A percentile compares a stretch with the other conserved stretches of the same genome.
Conservation (phyloP, 2,888 invertebrate species). For the Rhopalosiphum nymphaeae region DNA sequence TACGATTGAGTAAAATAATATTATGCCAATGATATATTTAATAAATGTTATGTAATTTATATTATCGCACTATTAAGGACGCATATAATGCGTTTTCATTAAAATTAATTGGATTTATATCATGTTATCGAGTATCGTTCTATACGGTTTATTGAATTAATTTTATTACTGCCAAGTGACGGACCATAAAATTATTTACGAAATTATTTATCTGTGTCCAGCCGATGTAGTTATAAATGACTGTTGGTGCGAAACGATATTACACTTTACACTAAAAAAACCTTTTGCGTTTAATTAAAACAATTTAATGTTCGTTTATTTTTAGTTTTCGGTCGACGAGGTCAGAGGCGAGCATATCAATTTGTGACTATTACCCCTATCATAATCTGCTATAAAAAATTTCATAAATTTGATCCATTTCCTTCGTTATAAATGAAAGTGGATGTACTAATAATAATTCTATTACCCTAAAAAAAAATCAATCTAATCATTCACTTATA, state of each 20-base stretch:
- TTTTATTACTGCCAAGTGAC: background rate
- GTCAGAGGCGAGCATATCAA: background rate
- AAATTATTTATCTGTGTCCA: background rate
- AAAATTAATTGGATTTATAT: conserved; percentile 13
- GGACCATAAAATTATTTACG: background rate
- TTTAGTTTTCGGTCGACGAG: background rate
- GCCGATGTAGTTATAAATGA: background rate
- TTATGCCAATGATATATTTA: background rate
- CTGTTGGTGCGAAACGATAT: background rate
- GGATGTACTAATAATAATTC: too few relatives aligned
- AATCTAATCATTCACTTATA: too few relatives aligned
- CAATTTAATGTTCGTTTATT: background rate
- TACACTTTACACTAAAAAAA: background rate
- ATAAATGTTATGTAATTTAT: background rate
- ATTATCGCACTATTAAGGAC: background rate
- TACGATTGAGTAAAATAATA: background rate
- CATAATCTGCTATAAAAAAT: background rate
- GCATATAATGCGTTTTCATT: background rate
- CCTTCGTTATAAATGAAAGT: background rate
- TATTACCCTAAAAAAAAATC: background rate
- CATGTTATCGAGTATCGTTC: conserved; percentile 36
- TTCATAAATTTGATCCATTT: background rate
- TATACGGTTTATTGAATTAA: conserved; percentile 36
- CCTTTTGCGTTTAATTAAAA: background rate
- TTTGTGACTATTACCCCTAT: background rate